Percentiles rank a stretch among this genome's conserved stretches.
Conservation (phyloP, 2,888 invertebrate species). For the Nephrotoma flavescens region DNA sequence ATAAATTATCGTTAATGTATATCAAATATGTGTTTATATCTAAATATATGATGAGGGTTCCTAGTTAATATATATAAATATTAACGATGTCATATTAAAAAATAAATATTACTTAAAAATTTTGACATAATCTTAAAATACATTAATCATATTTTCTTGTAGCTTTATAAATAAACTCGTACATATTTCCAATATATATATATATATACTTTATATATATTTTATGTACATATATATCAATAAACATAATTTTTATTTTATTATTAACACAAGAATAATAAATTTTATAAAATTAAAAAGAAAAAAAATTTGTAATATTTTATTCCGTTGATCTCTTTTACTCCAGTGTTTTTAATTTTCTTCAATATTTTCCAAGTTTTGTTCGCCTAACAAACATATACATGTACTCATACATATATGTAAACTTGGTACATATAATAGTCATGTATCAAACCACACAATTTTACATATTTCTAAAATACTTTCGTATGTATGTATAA, state of each 20-base stretch:
- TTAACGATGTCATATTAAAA: background rate
- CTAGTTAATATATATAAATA: background rate
- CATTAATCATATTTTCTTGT: background rate
- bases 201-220: background rate
- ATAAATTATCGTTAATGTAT: background rate
- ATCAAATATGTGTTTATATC: background rate
- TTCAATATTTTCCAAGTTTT: background rate
- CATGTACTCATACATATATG: background rate
- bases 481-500: background rate
- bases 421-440: background rate
- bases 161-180: background rate
- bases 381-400: background rate
- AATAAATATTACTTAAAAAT: background rate
- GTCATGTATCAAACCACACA: background rate
- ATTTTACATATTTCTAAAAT: background rate
- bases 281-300: background rate
- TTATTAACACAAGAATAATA: background rate
- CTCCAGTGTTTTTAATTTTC: background rate
- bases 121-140: background rate
- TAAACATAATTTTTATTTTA: background rate
- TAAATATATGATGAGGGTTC: background rate
- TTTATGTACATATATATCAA: background rate
- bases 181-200: background rate
- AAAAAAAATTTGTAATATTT: background rate
- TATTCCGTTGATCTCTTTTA: background rate